Conservation (phyloP, 30 jellyfish, hydroid and myxozoan species). For the Hydractinia symbiolongicarpus region DNA sequence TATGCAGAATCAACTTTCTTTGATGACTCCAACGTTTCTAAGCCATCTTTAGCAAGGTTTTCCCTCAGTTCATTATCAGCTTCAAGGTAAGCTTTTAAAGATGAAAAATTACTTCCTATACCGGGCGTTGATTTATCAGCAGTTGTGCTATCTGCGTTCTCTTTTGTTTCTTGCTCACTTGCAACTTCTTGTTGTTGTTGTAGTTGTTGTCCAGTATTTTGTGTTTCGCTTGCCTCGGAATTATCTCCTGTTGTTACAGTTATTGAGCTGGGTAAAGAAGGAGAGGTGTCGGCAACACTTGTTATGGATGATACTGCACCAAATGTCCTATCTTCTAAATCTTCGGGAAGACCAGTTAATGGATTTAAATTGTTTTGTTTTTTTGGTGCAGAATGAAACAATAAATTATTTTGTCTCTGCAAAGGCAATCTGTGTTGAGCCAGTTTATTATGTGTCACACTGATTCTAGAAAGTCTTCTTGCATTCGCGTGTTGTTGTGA, state of each 20-base stretch:
- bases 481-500: not conserved
- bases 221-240: not conserved
- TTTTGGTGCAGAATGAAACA: not conserved
- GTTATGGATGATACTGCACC: conserved; percentile 30
- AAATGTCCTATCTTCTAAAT: conserved; percentile 30
- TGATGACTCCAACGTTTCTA: conserved; percentile 6
- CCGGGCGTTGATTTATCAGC: not conserved
- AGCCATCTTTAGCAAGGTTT: conserved; percentile 45
- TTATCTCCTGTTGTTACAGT: conserved; percentile 13
- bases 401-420: no score
- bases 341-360: conserved; percentile 38
- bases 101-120: conserved; percentile 27
- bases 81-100: conserved; percentile 82
- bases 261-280: not conserved
- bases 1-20: not conserved
- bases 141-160: not conserved
- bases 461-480: not conserved
- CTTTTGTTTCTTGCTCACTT: not conserved
- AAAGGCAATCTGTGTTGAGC: not conserved
- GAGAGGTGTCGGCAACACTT: conserved; percentile 10
- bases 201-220: not conserved
- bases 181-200: not conserved
- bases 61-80: conserved; percentile 68
- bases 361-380: conserved; percentile 9
- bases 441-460: not conserved